Conservation (phyloP, 2,797 vertebrate species). For the Amniataba percoides region DNA sequence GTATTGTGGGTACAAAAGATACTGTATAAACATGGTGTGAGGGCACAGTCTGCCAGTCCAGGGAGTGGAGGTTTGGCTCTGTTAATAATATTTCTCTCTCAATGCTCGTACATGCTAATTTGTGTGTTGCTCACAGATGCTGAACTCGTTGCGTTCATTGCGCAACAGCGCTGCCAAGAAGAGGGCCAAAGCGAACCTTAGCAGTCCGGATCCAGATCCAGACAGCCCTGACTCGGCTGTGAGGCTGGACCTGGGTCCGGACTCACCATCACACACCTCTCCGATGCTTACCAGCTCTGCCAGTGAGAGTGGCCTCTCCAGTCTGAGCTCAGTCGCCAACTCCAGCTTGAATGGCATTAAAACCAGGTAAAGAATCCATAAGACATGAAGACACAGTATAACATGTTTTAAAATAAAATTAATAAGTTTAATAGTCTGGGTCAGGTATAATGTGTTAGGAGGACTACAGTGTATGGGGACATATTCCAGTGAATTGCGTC, state of each 20-base stretch:
- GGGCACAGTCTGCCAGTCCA: not conserved
- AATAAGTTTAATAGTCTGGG: not conserved
- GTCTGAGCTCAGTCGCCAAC: slow-evolving; percentile 81
- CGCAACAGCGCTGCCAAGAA: slow-evolving; percentile 96
- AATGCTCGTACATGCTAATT: not conserved
- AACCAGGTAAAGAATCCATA: slow-evolving; percentile 64
- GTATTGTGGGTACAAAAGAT: not conserved
- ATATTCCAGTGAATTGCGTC: not conserved
- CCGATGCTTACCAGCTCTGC: slow-evolving; percentile 85
- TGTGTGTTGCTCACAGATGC: slow-evolving; percentile 86
- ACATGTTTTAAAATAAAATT: slow-evolving; percentile 1
- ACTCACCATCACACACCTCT: slow-evolving; percentile 83
- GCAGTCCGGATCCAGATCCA: slow-evolving; percentile 84
- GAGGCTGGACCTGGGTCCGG: slow-evolving; percentile 83
- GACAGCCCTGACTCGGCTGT: slow-evolving; percentile 90
- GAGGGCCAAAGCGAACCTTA: slow-evolving; percentile 89
- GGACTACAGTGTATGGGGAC: slow-evolving; percentile 4
- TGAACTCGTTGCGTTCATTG: slow-evolving; percentile 90
- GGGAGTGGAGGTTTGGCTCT: not conserved
- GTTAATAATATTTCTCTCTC: not conserved
- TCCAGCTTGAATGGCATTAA: slow-evolving; percentile 75
- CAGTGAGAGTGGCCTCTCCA: slow-evolving; percentile 89
- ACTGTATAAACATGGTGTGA: slow-evolving; percentile 1
- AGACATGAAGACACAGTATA: not conserved
- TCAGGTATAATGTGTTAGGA: not conserved